Evolutionary conservation across 2,888 invertebrate species (phyloP).

Genomic region (Phania funesta): DNA sequence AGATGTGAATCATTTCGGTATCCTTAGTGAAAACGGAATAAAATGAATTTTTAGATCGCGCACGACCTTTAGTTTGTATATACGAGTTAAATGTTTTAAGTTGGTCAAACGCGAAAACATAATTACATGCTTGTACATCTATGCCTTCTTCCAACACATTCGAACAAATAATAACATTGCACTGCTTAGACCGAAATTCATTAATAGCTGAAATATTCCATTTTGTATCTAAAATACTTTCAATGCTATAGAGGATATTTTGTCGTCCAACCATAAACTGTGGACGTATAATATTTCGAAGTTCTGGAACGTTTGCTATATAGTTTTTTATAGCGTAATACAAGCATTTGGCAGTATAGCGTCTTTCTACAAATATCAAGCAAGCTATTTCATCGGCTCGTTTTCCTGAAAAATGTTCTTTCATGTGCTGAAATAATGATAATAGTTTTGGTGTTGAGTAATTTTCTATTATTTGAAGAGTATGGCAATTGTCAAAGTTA

Average conservation of each 20-base stretch:
- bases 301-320: conserved; percentile 80
- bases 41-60: conserved; percentile 84
- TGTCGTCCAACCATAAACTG: conserved; percentile 87
- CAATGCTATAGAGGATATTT: conserved; percentile 71
- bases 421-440: conserved; percentile 83
- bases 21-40: conserved; percentile 83
- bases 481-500: conserved; percentile 58
- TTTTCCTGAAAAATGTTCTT: conserved; percentile 81
- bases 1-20: conserved; percentile 73
- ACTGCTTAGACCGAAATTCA: conserved; percentile 83
- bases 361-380: conserved; percentile 77
- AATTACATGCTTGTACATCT: conserved; percentile 90
- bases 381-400: conserved; percentile 75
- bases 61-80: conserved; percentile 94
- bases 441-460: conserved; percentile 85
- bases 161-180: conserved; percentile 87
- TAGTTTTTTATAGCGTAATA: conserved; percentile 85
- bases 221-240: conserved; percentile 73
- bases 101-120: conserved; percentile 88
- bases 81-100: conserved; percentile 89
- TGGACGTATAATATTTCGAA: conserved; percentile 81
- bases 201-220: conserved; percentile 78
- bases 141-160: conserved; percentile 95
- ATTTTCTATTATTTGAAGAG: conserved; percentile 79
- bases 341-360: conserved; percentile 88